Evolutionary conservation across 1,140 invertebrate genomes (phyloP), one percentile per base, ranked within the genome.

Genomic region (Pseudomyrmex sp.): DNA sequence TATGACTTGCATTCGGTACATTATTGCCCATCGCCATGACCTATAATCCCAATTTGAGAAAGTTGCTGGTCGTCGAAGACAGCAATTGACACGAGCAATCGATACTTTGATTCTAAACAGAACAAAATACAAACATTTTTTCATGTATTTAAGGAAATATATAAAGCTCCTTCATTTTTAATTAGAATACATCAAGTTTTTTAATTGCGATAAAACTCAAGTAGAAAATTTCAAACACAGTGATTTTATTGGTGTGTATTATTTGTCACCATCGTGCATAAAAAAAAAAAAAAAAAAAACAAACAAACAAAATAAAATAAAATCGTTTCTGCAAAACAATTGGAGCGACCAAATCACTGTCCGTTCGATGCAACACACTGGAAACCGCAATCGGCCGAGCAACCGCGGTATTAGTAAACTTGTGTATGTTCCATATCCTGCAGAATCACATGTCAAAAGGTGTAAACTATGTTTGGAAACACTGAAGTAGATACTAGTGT

Each of bases 401-500:
- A 69, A 58, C 75, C 52, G 63, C 62, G 35, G 8, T 58, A 77
- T 68, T 77, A 68, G 50, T 26, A 58, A 79, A 79, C 75, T 77
- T 54, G 26, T 35, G 66, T 61, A 26, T 26, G 3, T 26, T 52
- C 15, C 35, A 44, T 20, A 15, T 61, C 13, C 65, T 58, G 35
- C 52, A 35, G 44, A 26, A 48, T 79, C 63, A 48, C 35, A 58
- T 69, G 63, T 79, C 63, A 79, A 79, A 69, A 26, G 63, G 52
- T 26, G 26, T 26, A 26, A 26, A 26, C 26, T 26, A 26, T 23
- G 52, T 46, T 68, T 68, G 15, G 35, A 1, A 58, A 77, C 75
- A 68, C 15, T 23, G 44, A 26, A 26, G 26, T 23, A 68, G 63
- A 56, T 68, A 68, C 62, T 52, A 68, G 26, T 56, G 35, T 77